Evolutionary conservation across 2,797 vertebrate species (phyloP).

Genomic region (Melanotaenia trifasciata): DNA sequence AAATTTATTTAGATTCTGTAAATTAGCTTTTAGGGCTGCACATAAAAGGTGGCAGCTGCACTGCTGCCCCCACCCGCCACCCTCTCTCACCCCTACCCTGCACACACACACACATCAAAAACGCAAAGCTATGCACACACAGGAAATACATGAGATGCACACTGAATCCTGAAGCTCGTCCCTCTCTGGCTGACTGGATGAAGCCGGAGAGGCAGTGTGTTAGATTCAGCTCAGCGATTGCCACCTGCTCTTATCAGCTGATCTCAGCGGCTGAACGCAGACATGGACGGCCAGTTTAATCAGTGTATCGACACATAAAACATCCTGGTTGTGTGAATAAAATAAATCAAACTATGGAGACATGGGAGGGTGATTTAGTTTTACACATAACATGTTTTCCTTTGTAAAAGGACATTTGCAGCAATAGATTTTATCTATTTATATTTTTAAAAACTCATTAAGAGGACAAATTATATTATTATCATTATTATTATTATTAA

Average conservation of each 20-base stretch:
- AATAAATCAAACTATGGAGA: no score
- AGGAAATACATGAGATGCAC: conserved; percentile 44
- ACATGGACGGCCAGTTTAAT: no score
- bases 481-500: no score
- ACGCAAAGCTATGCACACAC: conserved; percentile 60
- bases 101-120: conserved; percentile 64
- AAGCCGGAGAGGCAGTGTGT: conserved; percentile 17
- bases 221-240: conserved; percentile 41
- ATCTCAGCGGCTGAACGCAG: conserved; percentile 4
- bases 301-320: no score
- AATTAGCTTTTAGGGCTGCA: no score
- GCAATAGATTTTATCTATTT: no score
- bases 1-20: neutral
- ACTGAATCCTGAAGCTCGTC: conserved; percentile 31
- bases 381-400: no score
- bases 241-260: conserved; percentile 42
- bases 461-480: no score
- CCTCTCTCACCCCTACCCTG: conserved; percentile 72
- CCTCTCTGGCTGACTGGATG: conserved; percentile 50
- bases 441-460: no score
- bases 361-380: no score
- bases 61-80: conserved; percentile 42
- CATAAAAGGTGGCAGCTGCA: conserved; percentile 6
- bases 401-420: no score
- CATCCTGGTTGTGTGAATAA: no score